Conservation (phyloP, 1,140 invertebrate genomes). For the Cotesia chilonis region DNA sequence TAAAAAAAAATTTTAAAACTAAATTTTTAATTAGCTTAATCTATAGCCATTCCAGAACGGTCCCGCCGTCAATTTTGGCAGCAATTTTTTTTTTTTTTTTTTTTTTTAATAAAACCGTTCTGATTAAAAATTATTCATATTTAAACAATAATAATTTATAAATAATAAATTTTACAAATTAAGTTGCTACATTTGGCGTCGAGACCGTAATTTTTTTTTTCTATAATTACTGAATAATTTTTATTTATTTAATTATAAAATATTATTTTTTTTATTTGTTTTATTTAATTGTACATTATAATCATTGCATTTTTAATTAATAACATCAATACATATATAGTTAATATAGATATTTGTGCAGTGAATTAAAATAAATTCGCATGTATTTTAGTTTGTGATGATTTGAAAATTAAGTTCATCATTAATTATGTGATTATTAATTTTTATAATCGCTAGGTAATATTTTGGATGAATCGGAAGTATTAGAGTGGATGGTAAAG, state of each 20-base stretch:
- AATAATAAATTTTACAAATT: conserved; percentile 10
- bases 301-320: conserved; percentile 1
- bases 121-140: not conserved
- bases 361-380: not conserved
- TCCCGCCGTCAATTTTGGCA: conserved; percentile 36
- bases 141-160: not conserved
- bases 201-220: conserved; percentile 33
- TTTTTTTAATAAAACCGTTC: not conserved
- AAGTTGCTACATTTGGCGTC: conserved; percentile 34
- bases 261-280: too few species aligned
- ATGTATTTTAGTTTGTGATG: not conserved
- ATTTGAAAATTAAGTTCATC: not conserved
- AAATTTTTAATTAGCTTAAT: conserved; percentile 31
- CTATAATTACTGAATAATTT: not conserved
- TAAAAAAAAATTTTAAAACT: not conserved
- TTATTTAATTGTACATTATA: not conserved
- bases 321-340: not conserved
- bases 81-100: not conserved
- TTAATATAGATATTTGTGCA: not conserved
- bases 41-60: conserved; percentile 52
- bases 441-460: conserved; percentile 74
- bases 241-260: too few species aligned
- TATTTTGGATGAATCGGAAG: conserved; percentile 83
- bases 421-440: not conserved
- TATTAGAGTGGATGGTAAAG: conserved; percentile 89